Evolutionary conservation across 1,140 invertebrate genomes (phyloP).

Genomic region (Amyelois transitella): DNA sequence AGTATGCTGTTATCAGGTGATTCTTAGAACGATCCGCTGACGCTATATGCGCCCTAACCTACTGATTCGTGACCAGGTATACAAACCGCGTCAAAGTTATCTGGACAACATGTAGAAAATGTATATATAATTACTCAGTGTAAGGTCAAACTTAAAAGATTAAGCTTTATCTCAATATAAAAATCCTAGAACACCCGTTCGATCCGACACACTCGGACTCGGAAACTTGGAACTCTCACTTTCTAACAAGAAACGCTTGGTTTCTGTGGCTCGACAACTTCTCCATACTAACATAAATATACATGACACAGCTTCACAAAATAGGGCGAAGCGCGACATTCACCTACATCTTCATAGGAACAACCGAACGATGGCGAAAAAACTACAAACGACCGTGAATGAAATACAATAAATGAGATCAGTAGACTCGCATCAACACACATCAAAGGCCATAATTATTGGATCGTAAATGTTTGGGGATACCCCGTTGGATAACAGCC

Average conservation of each 20-base stretch:
- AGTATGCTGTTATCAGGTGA: too few species aligned
- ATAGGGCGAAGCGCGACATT: conserved; percentile 46
- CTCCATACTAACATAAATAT: conserved; percentile 47
- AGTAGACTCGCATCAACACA: conserved; percentile 33
- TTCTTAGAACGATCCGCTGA: too few species aligned
- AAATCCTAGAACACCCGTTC: conserved; percentile 31
- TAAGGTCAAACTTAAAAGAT: background rate
- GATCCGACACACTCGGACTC: conserved; percentile 36
- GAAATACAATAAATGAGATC: conserved; percentile 33
- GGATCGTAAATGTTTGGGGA: conserved; percentile 48
- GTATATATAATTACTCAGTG: too few species aligned
- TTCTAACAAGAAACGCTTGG: conserved; percentile 53
- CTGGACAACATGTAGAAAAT: too few species aligned
- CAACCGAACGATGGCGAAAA: conserved; percentile 11
- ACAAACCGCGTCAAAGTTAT: too few species aligned
- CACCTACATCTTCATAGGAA: conserved; percentile 32
- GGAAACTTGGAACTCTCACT: conserved; percentile 63
- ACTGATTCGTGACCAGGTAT: too few species aligned
- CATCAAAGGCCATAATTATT: conserved; percentile 58
- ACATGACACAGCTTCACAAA: conserved; percentile 40
- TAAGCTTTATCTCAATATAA: too few species aligned
- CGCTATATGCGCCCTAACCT: too few species aligned
- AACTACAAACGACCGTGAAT: conserved; percentile 22
- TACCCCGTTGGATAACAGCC: conserved; percentile 58
- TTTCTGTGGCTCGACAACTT: conserved; percentile 41